phyloP scores from a whole-genome alignment of 2,113 vertebrate genomes.

The Fulmarus glacialis region DNA sequence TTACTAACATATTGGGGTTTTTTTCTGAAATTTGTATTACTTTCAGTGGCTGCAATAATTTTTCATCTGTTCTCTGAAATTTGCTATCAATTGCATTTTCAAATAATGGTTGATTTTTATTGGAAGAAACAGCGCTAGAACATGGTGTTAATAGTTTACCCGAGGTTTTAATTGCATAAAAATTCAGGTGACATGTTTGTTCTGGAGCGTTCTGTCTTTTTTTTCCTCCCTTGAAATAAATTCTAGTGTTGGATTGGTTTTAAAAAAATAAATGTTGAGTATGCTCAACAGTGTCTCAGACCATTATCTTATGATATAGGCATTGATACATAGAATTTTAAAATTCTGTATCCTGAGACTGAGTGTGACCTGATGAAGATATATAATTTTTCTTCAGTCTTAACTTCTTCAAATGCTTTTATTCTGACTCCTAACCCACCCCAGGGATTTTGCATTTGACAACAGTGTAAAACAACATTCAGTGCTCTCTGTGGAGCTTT shows the following conservation, averaged over 20 bases:
- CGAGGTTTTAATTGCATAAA: not conserved
- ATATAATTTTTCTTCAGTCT: slow-evolving; percentile 45
- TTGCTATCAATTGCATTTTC: not conserved
- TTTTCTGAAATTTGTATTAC: not conserved
- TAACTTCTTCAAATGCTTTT: slow-evolving; percentile 64
- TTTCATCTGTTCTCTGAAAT: slow-evolving; percentile 20
- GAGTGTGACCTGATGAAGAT: slow-evolving; percentile 25
- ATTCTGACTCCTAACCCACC: slow-evolving; percentile 59
- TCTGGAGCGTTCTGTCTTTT: not conserved
- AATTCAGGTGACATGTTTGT: not conserved
- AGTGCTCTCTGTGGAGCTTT: slow-evolving; percentile 73
- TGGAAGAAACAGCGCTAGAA: not conserved
- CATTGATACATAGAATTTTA: slow-evolving; percentile 2
- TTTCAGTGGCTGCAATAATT: not conserved
- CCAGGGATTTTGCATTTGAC: slow-evolving; percentile 73
- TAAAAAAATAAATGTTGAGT: not conserved
- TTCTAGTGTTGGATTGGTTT: not conserved
- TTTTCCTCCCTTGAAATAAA: not conserved
- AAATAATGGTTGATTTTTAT: not conserved
- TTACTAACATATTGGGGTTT: not conserved
- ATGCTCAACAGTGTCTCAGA: not conserved
- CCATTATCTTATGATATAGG: not conserved
- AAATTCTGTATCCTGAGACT: slow-evolving; percentile 33
- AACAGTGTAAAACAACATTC: slow-evolving; percentile 67
- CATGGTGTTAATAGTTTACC: not conserved